Base-by-base conservation (phyloP, 1,140 invertebrate genomes). In the Drosophila rufa region DNA sequence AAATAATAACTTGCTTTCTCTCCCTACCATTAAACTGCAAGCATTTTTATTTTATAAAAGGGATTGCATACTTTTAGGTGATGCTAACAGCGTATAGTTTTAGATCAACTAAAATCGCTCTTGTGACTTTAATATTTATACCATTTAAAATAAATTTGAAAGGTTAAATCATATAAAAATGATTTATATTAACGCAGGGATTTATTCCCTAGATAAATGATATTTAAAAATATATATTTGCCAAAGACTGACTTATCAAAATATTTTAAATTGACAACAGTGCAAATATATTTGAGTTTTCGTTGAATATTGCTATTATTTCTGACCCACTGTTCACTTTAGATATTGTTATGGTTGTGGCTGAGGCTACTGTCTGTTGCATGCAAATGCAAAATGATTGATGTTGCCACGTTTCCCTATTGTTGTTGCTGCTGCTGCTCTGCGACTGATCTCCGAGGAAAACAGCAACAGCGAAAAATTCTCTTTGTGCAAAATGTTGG, bases 401-500 rank as follows among this genome's bases (percentile, higher is more conserved):
- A 87, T 87, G 80, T 89, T 89, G 80, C 84, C 84, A 80, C 70
- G 61, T 56, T 79, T 74, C 36, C 22, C 56, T 57, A 51, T 82
- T 62, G 73, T 81, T 61, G 45, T 25, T 70, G 51, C 56, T 74
- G 12, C 30, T 70, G 42, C 25, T 50, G 46, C 22, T 56, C 46
- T 59, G 42, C 36, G 48, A 48, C 48, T 47, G 60, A 48, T 55
- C 46, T 22, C 48, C 53, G 22, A 51, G 38, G 46, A 74, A 60
- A 57, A 78, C 59, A 51, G 51, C 58, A 59, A 77, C 85, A 87
- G 66, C 76, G 68, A 84, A 87, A 90, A 55, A 87, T 87, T 87
- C 85, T 87, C 85, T 84, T 87, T 87, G 84, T 89, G 75, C 84
- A 79, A 80, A 87, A 79, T 71, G 84, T 90, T 87, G 84, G 84